Conservation (phyloP, 2,797 vertebrate genomes). For the Taenioides sp. region DNA sequence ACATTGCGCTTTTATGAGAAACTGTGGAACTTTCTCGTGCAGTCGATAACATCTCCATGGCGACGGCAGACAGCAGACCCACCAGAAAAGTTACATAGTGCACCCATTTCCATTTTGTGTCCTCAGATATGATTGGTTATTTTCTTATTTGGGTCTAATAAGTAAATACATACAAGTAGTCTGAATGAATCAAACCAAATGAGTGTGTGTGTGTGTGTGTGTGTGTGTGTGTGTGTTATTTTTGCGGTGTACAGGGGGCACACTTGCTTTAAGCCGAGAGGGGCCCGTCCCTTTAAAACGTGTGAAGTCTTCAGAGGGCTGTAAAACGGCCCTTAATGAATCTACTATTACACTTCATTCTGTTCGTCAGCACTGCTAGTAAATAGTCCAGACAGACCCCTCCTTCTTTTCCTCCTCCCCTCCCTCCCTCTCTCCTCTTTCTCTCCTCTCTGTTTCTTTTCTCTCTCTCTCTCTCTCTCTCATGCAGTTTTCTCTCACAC, state of each 20-base stretch:
- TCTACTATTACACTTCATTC: constrained; percentile 30
- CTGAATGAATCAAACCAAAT: too few species aligned
- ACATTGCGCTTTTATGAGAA: too few species aligned
- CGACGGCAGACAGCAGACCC: too few species aligned
- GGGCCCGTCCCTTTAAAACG: constrained; percentile 21
- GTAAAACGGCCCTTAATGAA: constrained; percentile 35
- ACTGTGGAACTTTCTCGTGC: too few species aligned
- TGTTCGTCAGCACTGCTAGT: constrained; percentile 31
- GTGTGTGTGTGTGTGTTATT: not conserved
- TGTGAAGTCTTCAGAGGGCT: constrained; percentile 41
- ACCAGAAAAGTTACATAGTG: too few species aligned
- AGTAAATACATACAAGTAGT: too few species aligned
- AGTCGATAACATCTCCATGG: too few species aligned
- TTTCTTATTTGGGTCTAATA: too few species aligned
- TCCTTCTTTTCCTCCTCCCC: not conserved
- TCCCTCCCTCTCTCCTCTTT: constrained; percentile 53
- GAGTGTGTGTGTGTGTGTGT: not conserved
- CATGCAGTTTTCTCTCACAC: not conserved
- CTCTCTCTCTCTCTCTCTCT: not conserved
- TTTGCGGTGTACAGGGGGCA: constrained; percentile 5
- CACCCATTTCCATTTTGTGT: too few species aligned
- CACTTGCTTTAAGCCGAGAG: not conserved
- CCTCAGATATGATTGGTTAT: too few species aligned
- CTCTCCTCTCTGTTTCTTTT: constrained; percentile 32
- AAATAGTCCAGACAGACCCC: constrained; percentile 33